Evolutionary conservation across 2,888 invertebrate species (phyloP).

Genomic region (Clostera curtula): DNA sequence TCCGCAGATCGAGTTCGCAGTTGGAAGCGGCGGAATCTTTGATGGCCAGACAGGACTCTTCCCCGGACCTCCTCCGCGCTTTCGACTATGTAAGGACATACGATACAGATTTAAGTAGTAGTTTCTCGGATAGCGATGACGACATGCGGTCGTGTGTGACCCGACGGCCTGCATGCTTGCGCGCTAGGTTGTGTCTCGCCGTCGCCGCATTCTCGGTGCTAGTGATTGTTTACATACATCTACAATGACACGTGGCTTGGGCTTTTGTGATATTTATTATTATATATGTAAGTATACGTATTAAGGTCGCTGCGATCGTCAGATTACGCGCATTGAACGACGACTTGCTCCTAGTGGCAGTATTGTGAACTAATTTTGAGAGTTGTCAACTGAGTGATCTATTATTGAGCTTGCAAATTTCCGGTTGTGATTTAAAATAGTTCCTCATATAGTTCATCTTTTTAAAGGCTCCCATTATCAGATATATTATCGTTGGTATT

Average conservation of each 20-base stretch:
- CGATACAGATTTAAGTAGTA: constrained; percentile 60
- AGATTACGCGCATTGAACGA: constrained; percentile 29
- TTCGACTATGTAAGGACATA: constrained; percentile 69
- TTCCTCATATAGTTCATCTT: no score
- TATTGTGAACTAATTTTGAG: no score
- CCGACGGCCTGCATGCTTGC: constrained; percentile 49
- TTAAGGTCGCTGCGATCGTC: constrained; percentile 58
- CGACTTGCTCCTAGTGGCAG: constrained; percentile 4
- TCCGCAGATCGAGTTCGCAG: constrained; percentile 78
- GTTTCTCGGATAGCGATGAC: constrained; percentile 41
- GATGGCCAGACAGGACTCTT: constrained; percentile 64
- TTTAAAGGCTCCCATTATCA: no score
- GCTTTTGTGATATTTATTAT: constrained; percentile 62
- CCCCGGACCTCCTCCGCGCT: constrained; percentile 62
- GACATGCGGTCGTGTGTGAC: constrained; percentile 29
- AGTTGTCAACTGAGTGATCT: no score
- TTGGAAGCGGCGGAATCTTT: constrained; percentile 76
- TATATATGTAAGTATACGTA: constrained; percentile 56
- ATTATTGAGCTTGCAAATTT: no score
- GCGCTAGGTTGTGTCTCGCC: constrained; percentile 60
- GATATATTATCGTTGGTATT: no score
- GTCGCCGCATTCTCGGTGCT: constrained; percentile 66
- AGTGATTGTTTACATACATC: constrained; percentile 66
- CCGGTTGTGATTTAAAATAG: no score
- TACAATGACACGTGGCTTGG: constrained; percentile 64